A percentile compares a stretch with the other conserved stretches of the same genome.
phyloP scores from a whole-genome alignment of 92 coral and sea anemone species.

The Blastomussa wellsi region DNA sequence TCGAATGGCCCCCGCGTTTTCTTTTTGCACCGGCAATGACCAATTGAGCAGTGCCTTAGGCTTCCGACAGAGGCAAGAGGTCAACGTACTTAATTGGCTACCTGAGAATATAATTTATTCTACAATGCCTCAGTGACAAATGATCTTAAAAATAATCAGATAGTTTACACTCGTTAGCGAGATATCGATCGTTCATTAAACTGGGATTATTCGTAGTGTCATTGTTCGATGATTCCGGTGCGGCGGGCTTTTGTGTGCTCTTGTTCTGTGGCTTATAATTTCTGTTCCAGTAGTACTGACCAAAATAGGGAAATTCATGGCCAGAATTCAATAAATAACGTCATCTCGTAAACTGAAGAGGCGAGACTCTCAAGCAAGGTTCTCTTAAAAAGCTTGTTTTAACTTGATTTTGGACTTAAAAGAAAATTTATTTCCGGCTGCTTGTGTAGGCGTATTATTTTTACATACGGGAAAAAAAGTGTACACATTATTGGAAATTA shows the following conservation, averaged over 20 bases:
- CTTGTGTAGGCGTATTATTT: background rate
- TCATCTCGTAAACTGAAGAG: background rate
- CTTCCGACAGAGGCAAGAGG: background rate
- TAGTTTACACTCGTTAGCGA: background rate
- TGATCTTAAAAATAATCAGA: background rate
- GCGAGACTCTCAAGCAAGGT: background rate
- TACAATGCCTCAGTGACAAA: background rate
- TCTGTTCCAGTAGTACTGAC: background rate
- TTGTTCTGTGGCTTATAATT: background rate
- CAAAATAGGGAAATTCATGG: background rate
- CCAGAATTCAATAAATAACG: background rate
- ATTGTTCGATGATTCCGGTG: background rate
- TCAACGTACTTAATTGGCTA: background rate
- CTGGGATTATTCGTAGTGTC: background rate
- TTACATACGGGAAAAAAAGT: background rate
- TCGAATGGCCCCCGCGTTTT: background rate
- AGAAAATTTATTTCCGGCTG: background rate
- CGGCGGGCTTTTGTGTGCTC: slow-evolving; percentile 2
- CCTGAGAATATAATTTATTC: background rate
- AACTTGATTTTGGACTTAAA: background rate
- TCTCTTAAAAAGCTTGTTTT: background rate
- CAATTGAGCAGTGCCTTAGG: background rate
- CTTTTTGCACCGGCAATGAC: background rate
- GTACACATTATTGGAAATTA: background rate
- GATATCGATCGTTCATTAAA: background rate